A percentile compares a stretch with the other conserved stretches of the same genome.
These are phyloP conservation scores for Drosophila parabipectinata DNA, from an alignment of 1,140 invertebrate genomes.

Conservation along the genomic window DNA sequence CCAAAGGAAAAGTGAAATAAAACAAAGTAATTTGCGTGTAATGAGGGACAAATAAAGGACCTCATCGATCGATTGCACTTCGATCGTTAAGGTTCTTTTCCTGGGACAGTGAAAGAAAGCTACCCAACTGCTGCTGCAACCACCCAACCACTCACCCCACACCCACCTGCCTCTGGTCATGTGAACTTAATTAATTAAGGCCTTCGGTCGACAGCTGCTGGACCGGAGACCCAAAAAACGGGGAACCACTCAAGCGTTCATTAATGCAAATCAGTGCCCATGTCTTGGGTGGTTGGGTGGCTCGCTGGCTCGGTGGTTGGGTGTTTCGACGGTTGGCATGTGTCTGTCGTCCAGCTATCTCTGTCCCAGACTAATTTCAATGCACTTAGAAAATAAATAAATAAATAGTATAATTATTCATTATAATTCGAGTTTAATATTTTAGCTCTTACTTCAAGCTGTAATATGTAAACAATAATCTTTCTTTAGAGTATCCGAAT, in stretches of 20 bases:
- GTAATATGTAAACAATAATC: too few relatives aligned
- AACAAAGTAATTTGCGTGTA: conserved; percentile 65
- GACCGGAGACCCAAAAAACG: conserved; percentile 58
- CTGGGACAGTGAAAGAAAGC: neutral
- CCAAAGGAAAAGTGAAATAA: conserved; percentile 55
- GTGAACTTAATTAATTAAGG: conserved; percentile 82
- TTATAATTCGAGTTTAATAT: neutral
- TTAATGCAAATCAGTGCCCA: conserved; percentile 80
- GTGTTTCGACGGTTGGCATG: conserved; percentile 12
- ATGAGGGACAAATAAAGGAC: conserved; percentile 53
- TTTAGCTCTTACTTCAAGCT: too few relatives aligned
- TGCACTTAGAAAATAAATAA: conserved; percentile 2
- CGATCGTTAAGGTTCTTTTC: conserved; percentile 24
- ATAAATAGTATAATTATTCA: neutral
- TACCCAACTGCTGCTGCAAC: neutral
- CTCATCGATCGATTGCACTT: conserved; percentile 66
- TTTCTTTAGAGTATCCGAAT: too few relatives aligned
- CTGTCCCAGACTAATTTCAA: neutral
- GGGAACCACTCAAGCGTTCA: conserved; percentile 77
- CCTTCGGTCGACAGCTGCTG: conserved; percentile 73
- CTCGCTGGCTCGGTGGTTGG: neutral
- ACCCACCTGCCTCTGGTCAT: conserved; percentile 52
- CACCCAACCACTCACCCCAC: neutral
- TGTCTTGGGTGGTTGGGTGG: conserved; percentile 54
- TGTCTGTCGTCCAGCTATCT: conserved; percentile 18